phyloP scores from a whole-genome alignment of 2,113 vertebrate species.

The Thymallus thymallus region DNA sequence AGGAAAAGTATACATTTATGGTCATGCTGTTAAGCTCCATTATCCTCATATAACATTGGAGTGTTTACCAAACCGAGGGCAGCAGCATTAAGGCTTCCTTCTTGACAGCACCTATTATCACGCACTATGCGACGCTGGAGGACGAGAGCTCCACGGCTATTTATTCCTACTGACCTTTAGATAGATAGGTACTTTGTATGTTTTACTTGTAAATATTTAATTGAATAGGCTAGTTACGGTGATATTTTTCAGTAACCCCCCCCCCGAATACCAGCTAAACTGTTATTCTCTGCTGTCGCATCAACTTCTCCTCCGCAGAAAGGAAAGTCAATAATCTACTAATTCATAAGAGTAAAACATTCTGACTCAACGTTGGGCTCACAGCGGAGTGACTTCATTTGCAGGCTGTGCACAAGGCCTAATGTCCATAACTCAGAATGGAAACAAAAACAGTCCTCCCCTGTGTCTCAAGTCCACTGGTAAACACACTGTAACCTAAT shows the following conservation, averaged over 20 bases:
- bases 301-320: not conserved
- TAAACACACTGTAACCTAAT: not conserved
- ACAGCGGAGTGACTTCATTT: not conserved
- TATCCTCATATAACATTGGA: not conserved
- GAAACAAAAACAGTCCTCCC: not conserved
- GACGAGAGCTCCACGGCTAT: not conserved
- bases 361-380: not conserved
- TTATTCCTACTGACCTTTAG: not conserved
- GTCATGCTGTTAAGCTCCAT: not conserved
- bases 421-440: not conserved
- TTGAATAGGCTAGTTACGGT: not conserved
- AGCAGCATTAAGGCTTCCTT: not conserved
- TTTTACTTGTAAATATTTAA: constrained; percentile 20
- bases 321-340: not conserved
- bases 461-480: not conserved
- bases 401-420: not conserved
- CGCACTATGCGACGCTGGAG: not conserved
- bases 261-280: not conserved
- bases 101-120: not conserved
- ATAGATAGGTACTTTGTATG: too few relatives aligned
- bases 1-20: not conserved
- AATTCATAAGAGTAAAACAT: not conserved
- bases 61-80: not conserved
- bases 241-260: not conserved
- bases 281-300: not conserved